Percentiles rank a stretch among this genome's conserved stretches.
These are phyloP conservation scores for Lemur catta DNA, from an alignment of 2,797 vertebrate species.

Conservation along the genomic window DNA sequence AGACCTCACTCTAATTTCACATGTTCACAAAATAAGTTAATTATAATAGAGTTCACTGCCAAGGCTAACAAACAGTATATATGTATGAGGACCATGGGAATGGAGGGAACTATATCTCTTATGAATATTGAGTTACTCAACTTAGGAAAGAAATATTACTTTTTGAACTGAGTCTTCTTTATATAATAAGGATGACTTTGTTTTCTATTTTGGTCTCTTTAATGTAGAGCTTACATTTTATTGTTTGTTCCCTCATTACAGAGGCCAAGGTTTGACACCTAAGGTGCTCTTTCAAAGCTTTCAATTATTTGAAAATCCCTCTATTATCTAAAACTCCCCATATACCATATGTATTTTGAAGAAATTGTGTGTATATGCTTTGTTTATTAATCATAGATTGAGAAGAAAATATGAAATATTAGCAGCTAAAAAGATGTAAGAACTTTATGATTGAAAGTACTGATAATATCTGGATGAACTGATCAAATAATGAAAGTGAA, in stretches of 20 bases:
- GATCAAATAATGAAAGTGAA: not conserved
- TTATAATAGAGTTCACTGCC: conserved; percentile 63
- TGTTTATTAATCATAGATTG: conserved; percentile 5
- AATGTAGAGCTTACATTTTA: not conserved
- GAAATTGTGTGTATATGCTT: not conserved
- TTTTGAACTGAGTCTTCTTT: conserved; percentile 24
- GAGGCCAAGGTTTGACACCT: conserved; percentile 46
- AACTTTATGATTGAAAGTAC: not conserved
- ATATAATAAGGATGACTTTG: conserved; percentile 39
- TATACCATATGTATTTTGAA: conserved; percentile 47
- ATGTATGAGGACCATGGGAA: not conserved
- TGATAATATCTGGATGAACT: not conserved
- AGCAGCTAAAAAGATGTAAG: not conserved
- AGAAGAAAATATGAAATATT: not conserved
- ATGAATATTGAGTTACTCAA: conserved; percentile 60
- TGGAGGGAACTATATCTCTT: not conserved
- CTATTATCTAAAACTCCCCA: conserved; percentile 38
- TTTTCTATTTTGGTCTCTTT: conserved; percentile 54
- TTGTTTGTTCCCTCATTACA: not conserved
- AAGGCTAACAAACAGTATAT: conserved; percentile 53
- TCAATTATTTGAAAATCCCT: conserved; percentile 17
- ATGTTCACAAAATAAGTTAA: conserved; percentile 62
- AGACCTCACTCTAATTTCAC: conserved; percentile 64
- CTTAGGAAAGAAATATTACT: conserved; percentile 34
- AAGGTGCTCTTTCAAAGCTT: conserved; percentile 40